Evolutionary conservation across 2,797 vertebrate species (phyloP), one percentile per base, ranked within the genome.

Genomic region (Sylvia borin): DNA sequence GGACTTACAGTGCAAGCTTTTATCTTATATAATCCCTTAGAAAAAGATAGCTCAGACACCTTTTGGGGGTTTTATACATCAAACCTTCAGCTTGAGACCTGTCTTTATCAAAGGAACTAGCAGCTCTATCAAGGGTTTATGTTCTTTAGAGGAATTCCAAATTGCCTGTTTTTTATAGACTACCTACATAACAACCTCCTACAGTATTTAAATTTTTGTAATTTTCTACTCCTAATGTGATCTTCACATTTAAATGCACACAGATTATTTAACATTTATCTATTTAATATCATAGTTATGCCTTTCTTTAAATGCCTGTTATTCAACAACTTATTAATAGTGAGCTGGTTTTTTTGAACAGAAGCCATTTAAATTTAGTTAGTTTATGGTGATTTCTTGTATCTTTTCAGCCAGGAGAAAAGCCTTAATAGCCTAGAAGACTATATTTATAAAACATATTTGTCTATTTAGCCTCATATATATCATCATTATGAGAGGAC

Each of bases 101-200:
- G 94, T 97, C 96, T 96, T 96, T 97, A 96, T 97, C 94, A 95
- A 96, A 97, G 82, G 85, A 97, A 96, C 93, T 96, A 97, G 96
- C 92, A 97, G 85, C 68, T 97, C 92, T 97, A 94, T 92, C 93
- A 95, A 88, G 93, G 92, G 84, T 97, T 97, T 97, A 97, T 96
- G 97, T 97, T 97, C 97, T 97, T 97, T 94, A 95, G 88, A 96
- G 64, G 58, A 97, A 96, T 97, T 97, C 96, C 96, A 98, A 97
- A 97, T 97, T 97, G 95, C 94, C 85, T 95, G 93, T 93, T 97
- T 96, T 87, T 95, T 97, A 97, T 96, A 97, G 90, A 95, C 96
- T 97, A 96, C 85, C 96, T 97, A 95, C 90, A 95, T 97, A 97
- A 97, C 45, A 88, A 96, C 95, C 95, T 96, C 95, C 96, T 95